A percentile compares a stretch with the other conserved stretches of the same genome.
Conservation (phyloP, 2,113 vertebrate species). For the Dromiciops gliroides region DNA sequence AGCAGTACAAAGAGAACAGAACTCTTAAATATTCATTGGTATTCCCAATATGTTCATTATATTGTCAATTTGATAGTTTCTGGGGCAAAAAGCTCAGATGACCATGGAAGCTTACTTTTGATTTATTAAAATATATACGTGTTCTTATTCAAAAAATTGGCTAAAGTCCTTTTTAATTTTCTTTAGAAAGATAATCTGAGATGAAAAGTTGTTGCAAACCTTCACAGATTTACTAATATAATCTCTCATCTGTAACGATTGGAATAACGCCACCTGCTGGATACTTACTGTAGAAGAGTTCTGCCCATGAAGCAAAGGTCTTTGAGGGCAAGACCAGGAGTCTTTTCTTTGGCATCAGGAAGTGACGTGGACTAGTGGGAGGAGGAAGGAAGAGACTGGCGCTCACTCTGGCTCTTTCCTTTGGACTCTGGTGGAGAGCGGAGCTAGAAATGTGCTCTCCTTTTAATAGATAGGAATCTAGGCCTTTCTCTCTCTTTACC, state of each 20-base stretch:
- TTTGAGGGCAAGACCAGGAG: no score
- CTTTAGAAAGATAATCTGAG: neutral
- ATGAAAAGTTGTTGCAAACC: neutral
- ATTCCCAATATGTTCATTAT: neutral
- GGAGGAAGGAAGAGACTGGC: no score
- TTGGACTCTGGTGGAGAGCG: no score
- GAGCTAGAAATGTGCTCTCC: no score
- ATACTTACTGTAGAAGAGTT: no score
- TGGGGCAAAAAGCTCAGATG: neutral
- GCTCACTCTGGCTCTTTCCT: no score
- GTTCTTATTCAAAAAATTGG: neutral
- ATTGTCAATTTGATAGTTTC: neutral
- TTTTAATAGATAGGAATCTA: no score
- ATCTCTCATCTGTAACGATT: neutral
- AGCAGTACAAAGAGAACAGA: neutral
- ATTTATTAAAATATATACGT: neutral
- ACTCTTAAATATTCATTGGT: neutral
- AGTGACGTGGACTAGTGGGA: no score
- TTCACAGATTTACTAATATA: neutral
- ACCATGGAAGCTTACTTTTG: neutral
- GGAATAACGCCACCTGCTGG: no score
- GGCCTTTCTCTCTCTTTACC: no score
- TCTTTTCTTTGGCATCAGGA: no score
- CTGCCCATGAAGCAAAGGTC: no score
- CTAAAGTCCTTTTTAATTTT: neutral